Conservation (phyloP, 2,113 vertebrate species). For the Oryzias celebensis region DNA sequence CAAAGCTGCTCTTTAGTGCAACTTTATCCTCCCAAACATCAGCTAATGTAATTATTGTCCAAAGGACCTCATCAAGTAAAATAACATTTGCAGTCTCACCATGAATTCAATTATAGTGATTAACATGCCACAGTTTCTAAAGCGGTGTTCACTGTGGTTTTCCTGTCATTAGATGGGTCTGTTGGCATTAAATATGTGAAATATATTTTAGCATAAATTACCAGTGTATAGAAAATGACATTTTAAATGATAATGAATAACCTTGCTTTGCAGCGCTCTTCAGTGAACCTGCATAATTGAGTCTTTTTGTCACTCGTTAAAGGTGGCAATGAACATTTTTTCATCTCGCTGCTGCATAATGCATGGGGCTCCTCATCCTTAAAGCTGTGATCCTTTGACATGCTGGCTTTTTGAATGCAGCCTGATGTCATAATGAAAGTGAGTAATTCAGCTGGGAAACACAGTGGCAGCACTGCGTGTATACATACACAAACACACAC, state of each 20-base stretch:
- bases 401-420: slow-evolving; percentile 26
- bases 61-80: slow-evolving; percentile 18
- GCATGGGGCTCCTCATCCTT: slow-evolving; percentile 18
- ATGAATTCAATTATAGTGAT: slow-evolving; percentile 50
- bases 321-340: slow-evolving; percentile 47
- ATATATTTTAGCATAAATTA: slow-evolving; percentile 2
- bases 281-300: slow-evolving; percentile 24
- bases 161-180: neutral
- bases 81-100: slow-evolving; percentile 39
- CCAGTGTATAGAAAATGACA: slow-evolving; percentile 10
- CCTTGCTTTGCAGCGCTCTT: slow-evolving; percentile 18
- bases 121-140: neutral
- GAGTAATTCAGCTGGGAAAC: slow-evolving; percentile 21
- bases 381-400: slow-evolving; percentile 1
- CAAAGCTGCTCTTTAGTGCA: slow-evolving; percentile 38
- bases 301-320: slow-evolving; percentile 33
- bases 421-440: slow-evolving; percentile 29
- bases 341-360: slow-evolving; percentile 49
- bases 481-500: slow-evolving; percentile 28
- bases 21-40: slow-evolving; percentile 50
- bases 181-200: neutral
- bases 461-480: slow-evolving; percentile 6
- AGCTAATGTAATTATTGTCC: slow-evolving; percentile 70
- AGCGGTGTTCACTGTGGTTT: too few species aligned
- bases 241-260: neutral